Evolutionary conservation across 2,888 invertebrate genomes (phyloP).

Genomic region (Dendrolimus pini): DNA sequence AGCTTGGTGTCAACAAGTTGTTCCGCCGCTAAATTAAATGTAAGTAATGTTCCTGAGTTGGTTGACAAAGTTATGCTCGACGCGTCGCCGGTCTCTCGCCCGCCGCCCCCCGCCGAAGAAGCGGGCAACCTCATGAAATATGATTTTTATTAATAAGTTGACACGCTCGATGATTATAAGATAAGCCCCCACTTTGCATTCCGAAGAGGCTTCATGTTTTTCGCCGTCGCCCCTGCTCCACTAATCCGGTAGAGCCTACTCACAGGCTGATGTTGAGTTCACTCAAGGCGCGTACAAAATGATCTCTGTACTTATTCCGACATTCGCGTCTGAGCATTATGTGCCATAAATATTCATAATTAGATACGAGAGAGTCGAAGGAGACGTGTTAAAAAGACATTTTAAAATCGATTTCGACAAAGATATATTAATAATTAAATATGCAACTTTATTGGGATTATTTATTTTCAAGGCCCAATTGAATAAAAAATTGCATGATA

Average conservation of each 20-base stretch:
- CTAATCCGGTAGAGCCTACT: conserved; percentile 60
- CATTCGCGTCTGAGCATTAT: neutral
- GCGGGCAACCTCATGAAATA: conserved; percentile 59
- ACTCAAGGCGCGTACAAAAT: conserved; percentile 31
- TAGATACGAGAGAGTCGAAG: neutral
- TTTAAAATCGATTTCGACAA: neutral
- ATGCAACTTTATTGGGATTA: too few species aligned
- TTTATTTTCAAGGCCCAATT: too few species aligned
- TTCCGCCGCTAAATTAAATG: conserved; percentile 20
- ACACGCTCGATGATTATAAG: conserved; percentile 76
- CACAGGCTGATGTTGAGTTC: conserved; percentile 17
- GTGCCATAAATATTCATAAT: neutral
- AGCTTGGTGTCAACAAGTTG: conserved; percentile 39
- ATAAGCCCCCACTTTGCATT: conserved; percentile 76
- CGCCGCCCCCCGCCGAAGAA: conserved; percentile 16
- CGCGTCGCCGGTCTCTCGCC: neutral
- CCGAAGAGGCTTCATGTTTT: conserved; percentile 64
- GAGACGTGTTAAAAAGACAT: neutral
- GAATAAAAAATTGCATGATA: too few species aligned
- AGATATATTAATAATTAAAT: too few species aligned
- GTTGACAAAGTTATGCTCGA: neutral
- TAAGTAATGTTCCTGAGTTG: neutral
- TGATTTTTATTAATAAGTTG: conserved; percentile 78
- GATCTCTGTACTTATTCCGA: conserved; percentile 26
- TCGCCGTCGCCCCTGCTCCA: conserved; percentile 39